Evolutionary conservation across 2,888 invertebrate species (phyloP).

Genomic region (Colletes collaris): DNA sequence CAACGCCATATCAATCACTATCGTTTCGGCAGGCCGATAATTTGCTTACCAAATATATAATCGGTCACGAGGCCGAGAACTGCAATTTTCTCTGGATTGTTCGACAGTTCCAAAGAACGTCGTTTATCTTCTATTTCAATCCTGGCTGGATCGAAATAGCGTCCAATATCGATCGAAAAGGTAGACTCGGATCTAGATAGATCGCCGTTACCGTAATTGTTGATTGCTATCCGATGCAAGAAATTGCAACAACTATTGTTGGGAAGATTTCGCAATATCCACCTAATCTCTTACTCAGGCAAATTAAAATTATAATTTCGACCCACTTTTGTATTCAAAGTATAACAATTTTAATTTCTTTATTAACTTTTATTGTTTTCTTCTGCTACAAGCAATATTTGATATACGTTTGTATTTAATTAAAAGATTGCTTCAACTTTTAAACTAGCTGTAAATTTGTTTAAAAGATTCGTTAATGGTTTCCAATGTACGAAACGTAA

Average conservation of each 20-base stretch:
- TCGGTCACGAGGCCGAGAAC: background rate
- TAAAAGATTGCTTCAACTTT: too few species aligned
- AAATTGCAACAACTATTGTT: conserved; percentile 8
- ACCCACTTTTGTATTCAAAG: too few species aligned
- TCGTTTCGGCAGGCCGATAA: conserved; percentile 11
- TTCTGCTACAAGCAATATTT: too few species aligned
- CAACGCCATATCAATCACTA: conserved; percentile 16
- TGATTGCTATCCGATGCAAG: conserved; percentile 21
- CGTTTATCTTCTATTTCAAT: conserved; percentile 22
- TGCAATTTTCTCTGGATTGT: conserved; percentile 10
- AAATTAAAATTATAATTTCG: too few species aligned
- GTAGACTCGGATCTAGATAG: conserved; percentile 5
- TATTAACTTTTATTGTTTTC: too few species aligned
- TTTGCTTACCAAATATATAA: conserved; percentile 26
- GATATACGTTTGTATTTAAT: too few species aligned
- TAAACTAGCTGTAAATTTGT: too few species aligned
- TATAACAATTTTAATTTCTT: too few species aligned
- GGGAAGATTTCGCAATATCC: too few species aligned
- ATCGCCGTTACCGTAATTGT: conserved; percentile 1
- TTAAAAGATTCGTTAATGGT: too few species aligned
- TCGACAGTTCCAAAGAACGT: background rate
- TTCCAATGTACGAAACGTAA: too few species aligned
- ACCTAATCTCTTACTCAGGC: too few species aligned
- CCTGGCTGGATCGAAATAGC: conserved; percentile 12
- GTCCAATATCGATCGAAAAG: conserved; percentile 7